These are phyloP conservation scores for Acestrorhynchus altus DNA, from an alignment of 2,797 vertebrate genomes.

Conservation along the genomic window DNA sequence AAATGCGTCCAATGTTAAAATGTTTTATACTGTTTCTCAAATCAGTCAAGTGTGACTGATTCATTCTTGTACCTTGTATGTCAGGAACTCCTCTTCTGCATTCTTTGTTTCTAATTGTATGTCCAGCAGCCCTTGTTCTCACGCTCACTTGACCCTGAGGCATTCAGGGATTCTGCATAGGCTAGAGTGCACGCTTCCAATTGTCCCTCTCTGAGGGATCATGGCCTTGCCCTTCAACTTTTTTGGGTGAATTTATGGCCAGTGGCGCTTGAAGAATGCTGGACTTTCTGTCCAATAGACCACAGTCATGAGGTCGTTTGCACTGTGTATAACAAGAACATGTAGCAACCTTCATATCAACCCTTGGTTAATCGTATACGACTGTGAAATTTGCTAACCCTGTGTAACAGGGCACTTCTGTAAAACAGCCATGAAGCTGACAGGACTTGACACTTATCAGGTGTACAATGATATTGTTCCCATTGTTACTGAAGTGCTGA, in stretches of 20 bases:
- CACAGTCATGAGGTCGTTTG: background rate
- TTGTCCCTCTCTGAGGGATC: no score
- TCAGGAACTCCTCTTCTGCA: no score
- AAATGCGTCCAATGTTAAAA: no score
- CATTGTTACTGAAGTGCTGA: background rate
- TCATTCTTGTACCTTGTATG: no score
- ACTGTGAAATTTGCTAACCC: no score
- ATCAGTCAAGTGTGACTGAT: no score
- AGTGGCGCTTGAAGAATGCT: background rate
- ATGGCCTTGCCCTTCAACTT: background rate
- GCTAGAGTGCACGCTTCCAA: no score
- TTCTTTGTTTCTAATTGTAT: no score
- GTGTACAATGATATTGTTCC: background rate
- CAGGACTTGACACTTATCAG: background rate
- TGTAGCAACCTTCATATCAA: background rate
- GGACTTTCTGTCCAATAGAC: background rate
- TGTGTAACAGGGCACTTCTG: background rate
- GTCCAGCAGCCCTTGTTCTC: no score
- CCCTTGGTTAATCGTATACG: background rate
- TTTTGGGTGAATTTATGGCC: background rate
- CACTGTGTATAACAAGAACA: background rate
- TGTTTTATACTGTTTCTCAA: no score
- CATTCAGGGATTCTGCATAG: no score
- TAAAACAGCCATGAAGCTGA: background rate
- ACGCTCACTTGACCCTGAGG: no score